phyloP scores from a whole-genome alignment of 2,113 vertebrate genomes.

The Aphyosemion australe region DNA sequence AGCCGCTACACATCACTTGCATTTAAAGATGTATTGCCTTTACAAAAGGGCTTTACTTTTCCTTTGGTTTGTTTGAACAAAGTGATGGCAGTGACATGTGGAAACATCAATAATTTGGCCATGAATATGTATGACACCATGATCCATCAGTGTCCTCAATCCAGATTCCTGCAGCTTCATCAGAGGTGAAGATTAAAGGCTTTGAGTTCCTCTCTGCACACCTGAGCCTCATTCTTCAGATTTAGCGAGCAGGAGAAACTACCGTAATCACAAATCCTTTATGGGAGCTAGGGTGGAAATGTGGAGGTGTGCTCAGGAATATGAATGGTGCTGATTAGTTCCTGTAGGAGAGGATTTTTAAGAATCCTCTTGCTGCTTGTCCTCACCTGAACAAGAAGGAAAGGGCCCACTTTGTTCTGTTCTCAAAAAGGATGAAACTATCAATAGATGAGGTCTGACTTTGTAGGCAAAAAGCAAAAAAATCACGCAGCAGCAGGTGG shows the following conservation, averaged over 20 bases:
- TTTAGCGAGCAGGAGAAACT: slow-evolving; percentile 7
- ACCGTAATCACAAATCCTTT: slow-evolving; percentile 29
- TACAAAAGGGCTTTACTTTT: not conserved
- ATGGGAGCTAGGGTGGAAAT: slow-evolving; percentile 4
- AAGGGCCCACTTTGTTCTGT: not conserved
- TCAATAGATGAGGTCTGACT: not conserved
- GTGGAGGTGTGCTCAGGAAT: slow-evolving; percentile 24
- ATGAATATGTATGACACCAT: not conserved
- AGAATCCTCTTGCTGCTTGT: not conserved
- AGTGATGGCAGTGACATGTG: not conserved
- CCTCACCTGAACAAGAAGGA: slow-evolving; percentile 2
- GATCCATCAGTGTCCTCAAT: not conserved
- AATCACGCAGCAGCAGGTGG: not conserved
- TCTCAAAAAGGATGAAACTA: not conserved
- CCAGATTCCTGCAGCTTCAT: slow-evolving; percentile 26
- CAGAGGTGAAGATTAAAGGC: slow-evolving; percentile 17
- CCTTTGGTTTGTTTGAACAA: not conserved
- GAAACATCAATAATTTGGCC: not conserved
- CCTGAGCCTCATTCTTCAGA: slow-evolving; percentile 32
- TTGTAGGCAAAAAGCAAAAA: not conserved
- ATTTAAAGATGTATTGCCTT: not conserved
- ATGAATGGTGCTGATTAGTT: slow-evolving; percentile 32
- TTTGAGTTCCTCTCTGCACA: slow-evolving; percentile 8
- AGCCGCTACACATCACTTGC: too few relatives aligned
- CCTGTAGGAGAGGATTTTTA: slow-evolving; percentile 9